Percentiles rank a stretch among this genome's conserved stretches.
Conservation (phyloP, 2,797 vertebrate species). For the Fratercula arctica region DNA sequence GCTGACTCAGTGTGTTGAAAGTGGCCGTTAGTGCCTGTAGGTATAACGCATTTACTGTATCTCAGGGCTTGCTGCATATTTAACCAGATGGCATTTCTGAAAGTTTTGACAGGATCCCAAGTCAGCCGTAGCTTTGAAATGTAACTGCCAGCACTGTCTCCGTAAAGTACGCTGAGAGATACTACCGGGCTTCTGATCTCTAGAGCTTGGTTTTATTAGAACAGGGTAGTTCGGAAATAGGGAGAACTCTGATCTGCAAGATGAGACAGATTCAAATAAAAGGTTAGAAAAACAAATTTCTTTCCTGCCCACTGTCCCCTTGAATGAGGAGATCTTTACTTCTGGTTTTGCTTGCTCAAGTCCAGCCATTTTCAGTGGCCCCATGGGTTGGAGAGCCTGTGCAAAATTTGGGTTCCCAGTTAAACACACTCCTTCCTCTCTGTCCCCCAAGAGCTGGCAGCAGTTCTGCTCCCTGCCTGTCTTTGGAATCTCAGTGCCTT, state of each 20-base stretch:
- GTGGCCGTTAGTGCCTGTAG: background rate
- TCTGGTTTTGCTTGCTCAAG: background rate
- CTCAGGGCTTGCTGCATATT: background rate
- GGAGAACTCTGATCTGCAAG: background rate
- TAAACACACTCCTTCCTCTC: background rate
- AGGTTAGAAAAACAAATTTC: background rate
- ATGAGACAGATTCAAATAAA: background rate
- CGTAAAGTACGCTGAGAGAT: background rate
- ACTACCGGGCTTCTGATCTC: background rate
- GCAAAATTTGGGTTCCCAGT: background rate
- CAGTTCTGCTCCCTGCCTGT: background rate
- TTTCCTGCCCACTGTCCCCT: background rate
- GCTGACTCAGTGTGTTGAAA: background rate
- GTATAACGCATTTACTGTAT: background rate
- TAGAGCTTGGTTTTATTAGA: background rate
- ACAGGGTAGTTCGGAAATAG: background rate
- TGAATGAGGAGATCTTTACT: background rate
- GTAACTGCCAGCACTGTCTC: background rate
- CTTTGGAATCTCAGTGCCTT: background rate
- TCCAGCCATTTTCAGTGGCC: background rate
- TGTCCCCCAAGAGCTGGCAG: background rate
- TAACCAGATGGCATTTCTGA: background rate
- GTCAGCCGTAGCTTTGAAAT: background rate
- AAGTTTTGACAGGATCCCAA: background rate
- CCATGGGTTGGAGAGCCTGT: background rate